These are phyloP conservation scores for Poecilobothrus nobilitatus DNA, from an alignment of 2,888 invertebrate species.

Conservation along the genomic window DNA sequence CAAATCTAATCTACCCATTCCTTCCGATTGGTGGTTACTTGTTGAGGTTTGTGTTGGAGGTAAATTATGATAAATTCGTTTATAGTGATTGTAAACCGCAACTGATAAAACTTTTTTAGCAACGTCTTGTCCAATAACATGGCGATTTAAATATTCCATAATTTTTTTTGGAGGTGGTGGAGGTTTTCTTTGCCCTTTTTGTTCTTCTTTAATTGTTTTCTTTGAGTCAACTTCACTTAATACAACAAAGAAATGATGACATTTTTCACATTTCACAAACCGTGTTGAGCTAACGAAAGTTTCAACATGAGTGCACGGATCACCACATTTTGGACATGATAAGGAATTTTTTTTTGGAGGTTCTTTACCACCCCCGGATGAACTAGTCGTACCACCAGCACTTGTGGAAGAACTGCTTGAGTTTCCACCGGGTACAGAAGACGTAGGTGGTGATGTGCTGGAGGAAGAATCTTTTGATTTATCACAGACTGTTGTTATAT, in stretches of 20 bases:
- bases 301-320: slow-evolving; percentile 94
- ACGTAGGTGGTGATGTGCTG: slow-evolving; percentile 14
- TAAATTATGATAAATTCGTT: slow-evolving; percentile 90
- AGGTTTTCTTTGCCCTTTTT: slow-evolving; percentile 62
- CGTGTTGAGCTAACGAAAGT: slow-evolving; percentile 94
- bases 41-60: slow-evolving; percentile 43
- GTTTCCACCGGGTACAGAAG: slow-evolving; percentile 1
- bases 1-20: slow-evolving; percentile 53
- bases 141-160: slow-evolving; percentile 89
- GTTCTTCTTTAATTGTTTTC: slow-evolving; percentile 72
- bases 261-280: slow-evolving; percentile 96
- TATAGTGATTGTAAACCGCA: slow-evolving; percentile 98
- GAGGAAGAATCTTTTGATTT: slow-evolving; percentile 25
- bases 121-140: slow-evolving; percentile 94
- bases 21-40: slow-evolving; percentile 28
- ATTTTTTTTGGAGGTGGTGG: slow-evolving; percentile 97
- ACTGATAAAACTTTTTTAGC: slow-evolving; percentile 97
- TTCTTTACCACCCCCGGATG: slow-evolving; percentile 50
- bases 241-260: slow-evolving; percentile 95
- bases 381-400: slow-evolving; percentile 21
- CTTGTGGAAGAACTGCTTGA: slow-evolving; percentile 22
- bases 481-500: slow-evolving; percentile 25
- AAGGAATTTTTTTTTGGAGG: slow-evolving; percentile 60
- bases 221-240: slow-evolving; percentile 88
- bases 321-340: slow-evolving; percentile 94